Percentiles rank a stretch among this genome's conserved stretches.
phyloP scores from a whole-genome alignment of 2,797 vertebrate genomes.

The Borostomias antarcticus region DNA sequence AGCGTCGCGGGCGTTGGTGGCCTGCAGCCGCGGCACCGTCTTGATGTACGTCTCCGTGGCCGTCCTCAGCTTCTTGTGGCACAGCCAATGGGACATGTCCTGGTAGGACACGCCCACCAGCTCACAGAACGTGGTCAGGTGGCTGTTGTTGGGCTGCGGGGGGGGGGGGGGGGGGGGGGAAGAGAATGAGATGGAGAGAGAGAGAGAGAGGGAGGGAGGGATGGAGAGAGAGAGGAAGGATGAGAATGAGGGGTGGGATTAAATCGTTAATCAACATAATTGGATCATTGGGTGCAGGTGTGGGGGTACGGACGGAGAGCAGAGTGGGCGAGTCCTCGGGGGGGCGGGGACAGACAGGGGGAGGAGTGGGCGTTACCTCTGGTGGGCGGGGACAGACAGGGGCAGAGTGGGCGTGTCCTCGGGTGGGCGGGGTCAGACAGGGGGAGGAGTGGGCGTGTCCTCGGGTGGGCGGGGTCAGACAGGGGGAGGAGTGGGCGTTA shows the following conservation, averaged over 20 bases:
- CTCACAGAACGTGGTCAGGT: constrained; percentile 90
- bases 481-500: neutral
- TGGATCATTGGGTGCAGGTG: neutral
- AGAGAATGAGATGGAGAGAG: too few species aligned
- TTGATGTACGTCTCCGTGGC: constrained; percentile 95
- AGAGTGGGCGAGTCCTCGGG: neutral
- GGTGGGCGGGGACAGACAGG: too few species aligned
- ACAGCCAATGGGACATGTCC: constrained; percentile 98
- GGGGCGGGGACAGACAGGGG: neutral
- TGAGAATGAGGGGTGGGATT: too few species aligned
- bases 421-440: neutral
- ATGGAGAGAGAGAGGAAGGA: too few species aligned
- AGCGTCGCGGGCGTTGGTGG: constrained; percentile 92
- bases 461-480: too few species aligned
- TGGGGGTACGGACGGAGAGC: neutral
- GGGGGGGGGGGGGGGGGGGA: neutral
- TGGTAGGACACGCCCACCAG: constrained; percentile 93
- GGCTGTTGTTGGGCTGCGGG: constrained; percentile 86
- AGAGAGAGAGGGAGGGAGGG: too few species aligned
- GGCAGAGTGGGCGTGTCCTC: too few species aligned
- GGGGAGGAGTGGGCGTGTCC: neutral
- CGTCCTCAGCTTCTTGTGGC: constrained; percentile 94
- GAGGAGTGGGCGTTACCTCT: too few species aligned
- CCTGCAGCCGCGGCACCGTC: constrained; percentile 90
- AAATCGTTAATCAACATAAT: neutral